Percentiles rank a stretch among this genome's conserved stretches.
phyloP scores from a whole-genome alignment of 2,113 vertebrate genomes.

The Pristiophorus japonicus region DNA sequence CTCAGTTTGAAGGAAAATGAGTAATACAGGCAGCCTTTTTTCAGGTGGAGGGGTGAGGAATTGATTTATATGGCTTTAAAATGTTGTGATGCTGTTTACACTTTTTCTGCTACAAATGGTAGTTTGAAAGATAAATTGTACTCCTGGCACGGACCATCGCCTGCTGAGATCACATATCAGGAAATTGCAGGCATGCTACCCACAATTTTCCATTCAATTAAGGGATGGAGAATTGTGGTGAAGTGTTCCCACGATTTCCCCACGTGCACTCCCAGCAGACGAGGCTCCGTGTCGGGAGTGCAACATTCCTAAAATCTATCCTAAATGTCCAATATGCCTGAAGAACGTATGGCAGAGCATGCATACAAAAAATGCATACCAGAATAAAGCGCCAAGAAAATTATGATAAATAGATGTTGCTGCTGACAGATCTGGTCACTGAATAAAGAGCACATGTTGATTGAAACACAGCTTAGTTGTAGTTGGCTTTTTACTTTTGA shows the following conservation, averaged over 20 bases:
- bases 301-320: background rate
- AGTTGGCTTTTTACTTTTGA: constrained; percentile 12
- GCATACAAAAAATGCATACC: background rate
- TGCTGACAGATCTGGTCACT: background rate
- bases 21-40: background rate
- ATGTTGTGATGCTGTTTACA: background rate
- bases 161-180: background rate
- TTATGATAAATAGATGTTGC: constrained; percentile 22
- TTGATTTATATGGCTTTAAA: background rate
- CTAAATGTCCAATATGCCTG: background rate
- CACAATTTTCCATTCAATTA: constrained; percentile 5
- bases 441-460: constrained; percentile 32
- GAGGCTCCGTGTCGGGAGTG: background rate
- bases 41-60: background rate
- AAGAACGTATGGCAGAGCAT: background rate
- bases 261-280: background rate
- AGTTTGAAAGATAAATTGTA: background rate
- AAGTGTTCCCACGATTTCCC: background rate
- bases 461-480: constrained; percentile 8
- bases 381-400: constrained; percentile 18
- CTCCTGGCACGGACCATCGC: background rate
- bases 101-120: background rate
- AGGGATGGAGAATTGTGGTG: background rate
- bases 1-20: background rate
- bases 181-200: background rate